phyloP scores from a whole-genome alignment of 2,797 vertebrate species.

The Notolepis coatsorum region DNA sequence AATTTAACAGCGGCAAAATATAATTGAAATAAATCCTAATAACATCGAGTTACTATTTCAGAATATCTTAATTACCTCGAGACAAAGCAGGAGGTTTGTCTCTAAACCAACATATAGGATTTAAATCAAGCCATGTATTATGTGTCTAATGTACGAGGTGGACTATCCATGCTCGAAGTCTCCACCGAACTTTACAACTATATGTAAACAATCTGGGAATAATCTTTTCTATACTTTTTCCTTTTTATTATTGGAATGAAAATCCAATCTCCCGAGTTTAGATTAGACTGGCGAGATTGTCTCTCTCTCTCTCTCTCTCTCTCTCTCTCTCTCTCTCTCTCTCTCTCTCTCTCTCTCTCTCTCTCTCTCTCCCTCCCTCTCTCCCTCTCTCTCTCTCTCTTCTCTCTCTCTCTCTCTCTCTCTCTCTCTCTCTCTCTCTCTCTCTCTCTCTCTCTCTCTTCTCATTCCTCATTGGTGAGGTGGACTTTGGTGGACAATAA shows the following conservation, averaged over 20 bases:
- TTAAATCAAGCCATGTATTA: slow-evolving; percentile 75
- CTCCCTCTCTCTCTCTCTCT: slow-evolving; percentile 38
- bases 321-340: slow-evolving; percentile 32
- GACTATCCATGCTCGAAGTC: slow-evolving; percentile 69
- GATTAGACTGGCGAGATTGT: slow-evolving; percentile 87
- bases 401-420: slow-evolving; percentile 44
- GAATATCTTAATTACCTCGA: slow-evolving; percentile 84
- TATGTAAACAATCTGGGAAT: slow-evolving; percentile 91
- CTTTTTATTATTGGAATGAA: slow-evolving; percentile 89
- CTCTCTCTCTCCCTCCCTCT: slow-evolving; percentile 34
- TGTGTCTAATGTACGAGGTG: slow-evolving; percentile 65
- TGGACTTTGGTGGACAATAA: slow-evolving; percentile 98
- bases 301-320: slow-evolving; percentile 32
- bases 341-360: slow-evolving; percentile 33
- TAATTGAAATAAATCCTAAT: too few species aligned
- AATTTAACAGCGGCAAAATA: too few species aligned
- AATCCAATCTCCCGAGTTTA: slow-evolving; percentile 89
- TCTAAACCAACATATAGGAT: slow-evolving; percentile 65
- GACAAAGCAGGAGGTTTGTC: slow-evolving; percentile 76
- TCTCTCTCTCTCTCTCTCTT: background rate
- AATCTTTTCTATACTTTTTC: slow-evolving; percentile 83
- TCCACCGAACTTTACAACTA: slow-evolving; percentile 90
- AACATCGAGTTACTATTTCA: too few species aligned
- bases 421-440: slow-evolving; percentile 27
- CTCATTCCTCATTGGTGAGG: slow-evolving; percentile 85